These are phyloP conservation scores for Chymomyza amoena DNA, from an alignment of 2,888 invertebrate species.

Conservation along the genomic window DNA sequence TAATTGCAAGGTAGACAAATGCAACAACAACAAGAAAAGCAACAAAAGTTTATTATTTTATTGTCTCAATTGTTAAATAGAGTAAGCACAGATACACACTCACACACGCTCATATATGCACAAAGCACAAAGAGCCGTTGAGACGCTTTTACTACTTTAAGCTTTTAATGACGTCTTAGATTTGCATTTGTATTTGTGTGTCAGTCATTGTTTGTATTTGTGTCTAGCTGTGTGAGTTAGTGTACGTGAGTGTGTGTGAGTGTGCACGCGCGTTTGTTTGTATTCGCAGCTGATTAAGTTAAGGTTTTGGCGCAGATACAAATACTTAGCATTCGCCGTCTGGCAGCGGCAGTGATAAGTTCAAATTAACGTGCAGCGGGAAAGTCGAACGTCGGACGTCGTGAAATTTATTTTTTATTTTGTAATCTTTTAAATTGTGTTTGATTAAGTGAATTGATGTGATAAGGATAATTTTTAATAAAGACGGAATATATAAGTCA, in stretches of 20 bases:
- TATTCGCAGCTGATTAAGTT: constrained; percentile 39
- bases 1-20: constrained; percentile 19
- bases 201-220: background rate
- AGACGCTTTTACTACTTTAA: no score
- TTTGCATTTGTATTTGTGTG: background rate
- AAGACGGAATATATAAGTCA: background rate
- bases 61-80: background rate
- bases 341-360: constrained; percentile 56
- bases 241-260: background rate
- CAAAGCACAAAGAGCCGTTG: background rate
- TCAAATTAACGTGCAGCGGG: constrained; percentile 36
- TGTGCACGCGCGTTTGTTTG: background rate
- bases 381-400: background rate
- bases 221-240: no score
- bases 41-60: background rate
- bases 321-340: constrained; percentile 12
- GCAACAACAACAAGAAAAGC: background rate
- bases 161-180: constrained; percentile 9
- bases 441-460: background rate
- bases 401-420: constrained; percentile 6
- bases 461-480: background rate
- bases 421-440: background rate
- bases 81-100: constrained; percentile 13
- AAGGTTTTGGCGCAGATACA: constrained; percentile 37
- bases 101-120: background rate